Evolutionary conservation across 2,888 invertebrate genomes (phyloP).

Genomic region (Apodemia hepburni): DNA sequence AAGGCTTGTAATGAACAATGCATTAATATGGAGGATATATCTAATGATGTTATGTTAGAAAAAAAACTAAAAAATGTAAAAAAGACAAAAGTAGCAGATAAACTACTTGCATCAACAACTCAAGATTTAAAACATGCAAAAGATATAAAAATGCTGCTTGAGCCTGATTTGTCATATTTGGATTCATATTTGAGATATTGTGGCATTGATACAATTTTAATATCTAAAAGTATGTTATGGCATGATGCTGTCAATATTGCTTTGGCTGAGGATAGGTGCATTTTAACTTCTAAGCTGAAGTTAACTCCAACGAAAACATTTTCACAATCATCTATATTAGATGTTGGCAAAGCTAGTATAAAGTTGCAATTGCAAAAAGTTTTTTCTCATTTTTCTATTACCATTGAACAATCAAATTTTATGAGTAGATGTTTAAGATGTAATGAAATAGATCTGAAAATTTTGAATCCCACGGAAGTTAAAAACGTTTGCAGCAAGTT

Average conservation of each 20-base stretch:
- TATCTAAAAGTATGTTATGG: slow-evolving; percentile 77
- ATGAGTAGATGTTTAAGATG: slow-evolving; percentile 87
- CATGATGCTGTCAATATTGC: slow-evolving; percentile 62
- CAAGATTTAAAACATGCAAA: slow-evolving; percentile 40
- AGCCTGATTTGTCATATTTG: slow-evolving; percentile 49
- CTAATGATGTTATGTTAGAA: slow-evolving; percentile 79
- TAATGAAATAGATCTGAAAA: slow-evolving; percentile 54
- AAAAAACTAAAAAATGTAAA: slow-evolving; percentile 69
- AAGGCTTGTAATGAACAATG: slow-evolving; percentile 59
- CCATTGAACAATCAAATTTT: slow-evolving; percentile 82
- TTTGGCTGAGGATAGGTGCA: slow-evolving; percentile 53
- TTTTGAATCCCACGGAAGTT: slow-evolving; percentile 47
- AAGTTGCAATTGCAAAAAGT: slow-evolving; percentile 85
- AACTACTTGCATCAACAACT: slow-evolving; percentile 38
- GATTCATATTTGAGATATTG: slow-evolving; percentile 61
- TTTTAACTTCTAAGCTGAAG: slow-evolving; percentile 58
- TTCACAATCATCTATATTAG: slow-evolving; percentile 71
- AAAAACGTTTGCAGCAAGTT: slow-evolving; percentile 46
- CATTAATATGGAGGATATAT: slow-evolving; percentile 83
- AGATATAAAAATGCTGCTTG: slow-evolving; percentile 57
- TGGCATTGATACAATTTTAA: slow-evolving; percentile 82
- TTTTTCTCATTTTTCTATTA: slow-evolving; percentile 82
- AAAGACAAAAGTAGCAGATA: slow-evolving; percentile 52
- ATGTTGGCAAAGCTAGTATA: slow-evolving; percentile 73
- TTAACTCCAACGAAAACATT: slow-evolving; percentile 79